Evolutionary conservation across 2,888 invertebrate species (phyloP).

Genomic region (Chalcis sispes): DNA sequence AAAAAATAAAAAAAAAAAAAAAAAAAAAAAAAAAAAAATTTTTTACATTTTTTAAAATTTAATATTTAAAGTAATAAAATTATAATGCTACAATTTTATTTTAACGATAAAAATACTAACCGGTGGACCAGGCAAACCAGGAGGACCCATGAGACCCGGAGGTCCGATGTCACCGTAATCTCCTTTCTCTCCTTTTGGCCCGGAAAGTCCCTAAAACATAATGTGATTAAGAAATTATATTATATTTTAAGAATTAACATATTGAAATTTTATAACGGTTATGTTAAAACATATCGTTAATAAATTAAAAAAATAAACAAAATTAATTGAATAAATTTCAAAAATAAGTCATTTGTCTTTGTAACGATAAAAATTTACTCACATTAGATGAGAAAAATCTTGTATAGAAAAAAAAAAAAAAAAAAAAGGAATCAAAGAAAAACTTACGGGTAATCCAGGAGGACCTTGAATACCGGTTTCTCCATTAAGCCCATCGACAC

Average conservation of each 20-base stretch:
- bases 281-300: no score
- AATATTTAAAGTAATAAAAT: not conserved
- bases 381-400: not conserved
- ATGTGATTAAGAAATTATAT: not conserved
- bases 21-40: no score
- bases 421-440: not conserved
- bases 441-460: slow-evolving; percentile 86
- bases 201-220: slow-evolving; percentile 82
- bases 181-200: slow-evolving; percentile 92
- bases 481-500: slow-evolving; percentile 85
- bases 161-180: slow-evolving; percentile 95
- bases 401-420: not conserved
- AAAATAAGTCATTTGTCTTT: no score
- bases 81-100: not conserved
- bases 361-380: not conserved
- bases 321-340: no score
- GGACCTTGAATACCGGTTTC: slow-evolving; percentile 92
- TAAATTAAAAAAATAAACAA: no score
- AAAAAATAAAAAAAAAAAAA: no score
- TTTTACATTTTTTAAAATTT: not conserved
- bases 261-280: no score
- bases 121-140: slow-evolving; percentile 83
- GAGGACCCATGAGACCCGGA: slow-evolving; percentile 95
- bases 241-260: no score
- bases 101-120: slow-evolving; percentile 67